These are phyloP conservation scores for Smithornis capensis DNA, from an alignment of 2,113 vertebrate genomes.

Conservation along the genomic window DNA sequence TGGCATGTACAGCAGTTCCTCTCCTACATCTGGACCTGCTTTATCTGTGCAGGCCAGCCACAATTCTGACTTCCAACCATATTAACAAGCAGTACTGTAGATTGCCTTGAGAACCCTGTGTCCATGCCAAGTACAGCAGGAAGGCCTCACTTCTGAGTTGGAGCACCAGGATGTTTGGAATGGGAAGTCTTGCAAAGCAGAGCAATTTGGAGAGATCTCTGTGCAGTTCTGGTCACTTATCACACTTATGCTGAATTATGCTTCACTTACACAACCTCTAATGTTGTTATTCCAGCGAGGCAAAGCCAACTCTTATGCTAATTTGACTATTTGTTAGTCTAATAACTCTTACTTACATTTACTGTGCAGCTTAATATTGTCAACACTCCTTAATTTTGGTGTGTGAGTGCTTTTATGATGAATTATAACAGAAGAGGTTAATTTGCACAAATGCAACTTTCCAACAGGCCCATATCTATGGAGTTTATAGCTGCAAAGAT, in stretches of 20 bases:
- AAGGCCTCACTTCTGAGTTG: not conserved
- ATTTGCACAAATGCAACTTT: not conserved
- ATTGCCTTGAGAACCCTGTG: not conserved
- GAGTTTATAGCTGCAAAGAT: not conserved
- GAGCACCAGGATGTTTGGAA: not conserved
- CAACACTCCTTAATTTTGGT: not conserved
- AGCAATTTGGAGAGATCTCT: not conserved
- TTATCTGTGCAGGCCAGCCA: not conserved
- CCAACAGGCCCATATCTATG: not conserved
- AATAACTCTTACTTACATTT: constrained; percentile 40
- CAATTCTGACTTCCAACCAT: not conserved
- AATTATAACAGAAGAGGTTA: not conserved
- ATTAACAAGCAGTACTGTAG: not conserved
- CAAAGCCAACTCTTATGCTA: constrained; percentile 41
- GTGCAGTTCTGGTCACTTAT: not conserved
- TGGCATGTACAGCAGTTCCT: not conserved
- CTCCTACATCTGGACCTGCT: not conserved
- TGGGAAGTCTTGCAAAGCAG: not conserved
- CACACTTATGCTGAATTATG: constrained; percentile 1
- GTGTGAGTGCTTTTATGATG: not conserved
- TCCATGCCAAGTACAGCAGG: not conserved
- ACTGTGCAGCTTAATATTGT: not conserved
- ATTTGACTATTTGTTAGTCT: constrained; percentile 27
- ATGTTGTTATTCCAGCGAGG: not conserved
- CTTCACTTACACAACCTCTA: not conserved